Conservation (phyloP, 2,797 vertebrate species). For the Sciaenops ocellatus region DNA sequence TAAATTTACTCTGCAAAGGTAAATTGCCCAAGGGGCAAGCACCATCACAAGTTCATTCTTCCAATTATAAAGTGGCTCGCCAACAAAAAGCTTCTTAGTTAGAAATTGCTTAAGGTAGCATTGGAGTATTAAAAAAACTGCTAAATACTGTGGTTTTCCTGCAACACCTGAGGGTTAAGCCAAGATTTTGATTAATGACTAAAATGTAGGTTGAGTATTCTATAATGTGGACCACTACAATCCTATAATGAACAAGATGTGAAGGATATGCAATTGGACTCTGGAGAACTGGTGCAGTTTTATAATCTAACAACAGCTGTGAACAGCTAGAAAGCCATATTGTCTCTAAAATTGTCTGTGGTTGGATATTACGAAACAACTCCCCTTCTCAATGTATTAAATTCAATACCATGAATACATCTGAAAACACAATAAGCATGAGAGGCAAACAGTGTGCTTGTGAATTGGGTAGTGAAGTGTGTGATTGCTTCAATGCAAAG, state of each 20-base stretch:
- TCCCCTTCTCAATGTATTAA: neutral
- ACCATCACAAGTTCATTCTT: conserved; percentile 44
- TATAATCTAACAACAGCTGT: neutral
- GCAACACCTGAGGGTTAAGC: conserved; percentile 27
- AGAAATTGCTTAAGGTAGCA: conserved; percentile 37
- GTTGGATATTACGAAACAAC: neutral
- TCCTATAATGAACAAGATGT: neutral
- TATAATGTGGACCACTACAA: neutral
- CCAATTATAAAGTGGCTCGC: conserved; percentile 60
- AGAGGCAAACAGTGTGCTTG: neutral
- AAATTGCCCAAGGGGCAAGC: conserved; percentile 57
- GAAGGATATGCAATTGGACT: neutral
- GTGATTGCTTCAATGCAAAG: conserved; percentile 22
- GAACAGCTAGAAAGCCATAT: neutral
- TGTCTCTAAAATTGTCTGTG: neutral
- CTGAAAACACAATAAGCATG: conserved; percentile 8
- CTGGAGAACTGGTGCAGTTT: conserved; percentile 7
- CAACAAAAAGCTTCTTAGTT: conserved; percentile 47
- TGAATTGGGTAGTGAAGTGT: conserved; percentile 1
- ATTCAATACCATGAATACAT: neutral
- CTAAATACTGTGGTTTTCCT: conserved; percentile 38
- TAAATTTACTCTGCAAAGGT: conserved; percentile 65
- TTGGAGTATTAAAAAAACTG: conserved; percentile 44
- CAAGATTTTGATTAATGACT: conserved; percentile 40
- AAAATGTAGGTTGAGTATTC: conserved; percentile 20